Evolutionary conservation across 1,140 invertebrate genomes (phyloP).

Genomic region (Ctenoplectra terminalis): DNA sequence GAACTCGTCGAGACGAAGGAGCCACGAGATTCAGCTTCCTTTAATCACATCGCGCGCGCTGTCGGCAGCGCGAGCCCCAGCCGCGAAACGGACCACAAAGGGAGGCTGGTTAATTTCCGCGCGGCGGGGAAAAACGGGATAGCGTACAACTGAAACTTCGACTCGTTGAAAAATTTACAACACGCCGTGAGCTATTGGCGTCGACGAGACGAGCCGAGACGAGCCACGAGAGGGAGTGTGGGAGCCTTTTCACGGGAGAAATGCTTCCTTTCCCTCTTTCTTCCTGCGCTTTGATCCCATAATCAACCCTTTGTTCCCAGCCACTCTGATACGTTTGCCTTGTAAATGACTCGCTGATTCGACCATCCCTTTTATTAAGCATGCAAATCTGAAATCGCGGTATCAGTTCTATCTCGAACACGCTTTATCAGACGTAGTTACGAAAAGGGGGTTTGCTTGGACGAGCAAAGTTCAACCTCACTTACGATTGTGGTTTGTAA

Average conservation of each 20-base stretch:
- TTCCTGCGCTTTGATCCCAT: slow-evolving; percentile 59
- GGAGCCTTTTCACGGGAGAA: slow-evolving; percentile 9
- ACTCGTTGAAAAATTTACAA: slow-evolving; percentile 62
- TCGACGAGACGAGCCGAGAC: slow-evolving; percentile 8
- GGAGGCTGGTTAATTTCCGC: slow-evolving; percentile 55
- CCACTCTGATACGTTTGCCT: slow-evolving; percentile 39
- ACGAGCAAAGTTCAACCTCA: slow-evolving; percentile 40
- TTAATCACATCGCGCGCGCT: slow-evolving; percentile 37
- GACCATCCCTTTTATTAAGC: slow-evolving; percentile 56
- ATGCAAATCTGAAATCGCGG: slow-evolving; percentile 53
- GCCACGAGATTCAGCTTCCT: slow-evolving; percentile 28
- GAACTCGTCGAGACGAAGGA: not conserved
- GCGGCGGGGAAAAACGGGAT: slow-evolving; percentile 9
- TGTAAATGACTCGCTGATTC: slow-evolving; percentile 60
- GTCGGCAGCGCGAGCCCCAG: not conserved
- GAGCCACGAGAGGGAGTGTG: not conserved
- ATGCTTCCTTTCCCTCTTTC: slow-evolving; percentile 23
- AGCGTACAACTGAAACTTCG: slow-evolving; percentile 28
- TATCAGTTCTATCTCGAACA: not conserved
- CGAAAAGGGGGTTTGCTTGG: not conserved
- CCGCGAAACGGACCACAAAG: slow-evolving; percentile 29
- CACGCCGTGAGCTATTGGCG: slow-evolving; percentile 48
- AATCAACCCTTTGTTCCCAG: slow-evolving; percentile 63
- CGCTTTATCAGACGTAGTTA: not conserved
- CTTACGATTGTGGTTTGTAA: slow-evolving; percentile 1